Conservation (phyloP, 2,888 invertebrate species). For the Cephus pygmeus region DNA sequence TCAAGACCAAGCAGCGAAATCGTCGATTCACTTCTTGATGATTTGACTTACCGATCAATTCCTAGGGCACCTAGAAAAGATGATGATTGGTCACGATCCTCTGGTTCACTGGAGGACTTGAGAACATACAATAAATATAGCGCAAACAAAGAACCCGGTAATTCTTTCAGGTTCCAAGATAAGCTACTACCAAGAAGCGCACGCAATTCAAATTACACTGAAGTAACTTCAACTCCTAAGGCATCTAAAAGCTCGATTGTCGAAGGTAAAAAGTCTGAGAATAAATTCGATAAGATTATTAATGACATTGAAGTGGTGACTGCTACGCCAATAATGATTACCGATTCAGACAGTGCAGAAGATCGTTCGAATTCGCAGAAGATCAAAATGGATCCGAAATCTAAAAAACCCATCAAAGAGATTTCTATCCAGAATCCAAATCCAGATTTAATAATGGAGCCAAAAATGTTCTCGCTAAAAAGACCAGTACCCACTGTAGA, state of each 20-base stretch:
- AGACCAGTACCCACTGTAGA: neutral
- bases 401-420: slow-evolving; percentile 7
- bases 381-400: neutral
- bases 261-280: neutral
- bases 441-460: slow-evolving; percentile 31
- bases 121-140: neutral
- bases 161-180: neutral
- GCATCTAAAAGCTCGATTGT: neutral
- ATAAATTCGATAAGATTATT: neutral
- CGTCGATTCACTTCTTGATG: slow-evolving; percentile 23
- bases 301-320: slow-evolving; percentile 3
- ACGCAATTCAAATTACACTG: neutral
- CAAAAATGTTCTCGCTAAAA: slow-evolving; percentile 25
- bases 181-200: neutral
- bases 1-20: slow-evolving; percentile 27
- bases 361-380: slow-evolving; percentile 18
- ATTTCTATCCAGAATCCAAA: slow-evolving; percentile 31
- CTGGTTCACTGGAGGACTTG: neutral
- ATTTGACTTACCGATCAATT: slow-evolving; percentile 19
- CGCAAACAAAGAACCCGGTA: neutral
- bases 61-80: slow-evolving; percentile 8
- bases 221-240: neutral
- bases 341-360: slow-evolving; percentile 11
- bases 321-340: slow-evolving; percentile 25
- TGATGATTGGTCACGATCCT: neutral